These are phyloP conservation scores for Sebastes goodei DNA, from an alignment of 2,797 vertebrate genomes.

Conservation along the genomic window DNA sequence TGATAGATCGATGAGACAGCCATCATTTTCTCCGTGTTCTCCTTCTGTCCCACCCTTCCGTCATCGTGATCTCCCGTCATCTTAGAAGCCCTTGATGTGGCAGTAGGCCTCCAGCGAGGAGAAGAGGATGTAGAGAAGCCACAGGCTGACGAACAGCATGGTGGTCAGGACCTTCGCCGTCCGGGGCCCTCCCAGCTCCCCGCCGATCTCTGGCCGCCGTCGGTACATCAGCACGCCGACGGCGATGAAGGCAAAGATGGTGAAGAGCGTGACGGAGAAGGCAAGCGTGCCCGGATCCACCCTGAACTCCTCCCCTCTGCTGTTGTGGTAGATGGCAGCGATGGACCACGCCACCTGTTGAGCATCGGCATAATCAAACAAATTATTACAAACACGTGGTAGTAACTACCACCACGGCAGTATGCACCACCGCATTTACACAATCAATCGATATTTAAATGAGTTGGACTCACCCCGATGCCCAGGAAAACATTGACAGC, in stretches of 20 bases:
- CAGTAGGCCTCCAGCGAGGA: slow-evolving; percentile 99
- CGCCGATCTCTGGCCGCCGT: slow-evolving; percentile 95
- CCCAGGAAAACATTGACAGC: slow-evolving; percentile 99
- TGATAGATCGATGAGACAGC: slow-evolving; percentile 57
- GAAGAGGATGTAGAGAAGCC: slow-evolving; percentile 99
- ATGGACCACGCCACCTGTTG: slow-evolving; percentile 95
- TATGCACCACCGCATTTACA: neutral
- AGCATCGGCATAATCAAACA: slow-evolving; percentile 1
- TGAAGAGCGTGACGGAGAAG: slow-evolving; percentile 99
- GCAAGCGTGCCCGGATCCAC: slow-evolving; percentile 95
- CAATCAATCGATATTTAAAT: neutral
- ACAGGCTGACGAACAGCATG: slow-evolving; percentile 94
- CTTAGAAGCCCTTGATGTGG: slow-evolving; percentile 98
- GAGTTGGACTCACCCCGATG: slow-evolving; percentile 85
- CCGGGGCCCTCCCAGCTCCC: slow-evolving; percentile 98
- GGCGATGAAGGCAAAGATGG: slow-evolving; percentile 98
- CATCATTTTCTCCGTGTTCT: slow-evolving; percentile 40
- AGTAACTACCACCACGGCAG: neutral
- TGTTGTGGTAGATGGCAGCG: slow-evolving; percentile 94
- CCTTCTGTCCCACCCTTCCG: slow-evolving; percentile 37
- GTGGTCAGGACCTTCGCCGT: slow-evolving; percentile 95
- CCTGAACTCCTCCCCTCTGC: slow-evolving; percentile 86
- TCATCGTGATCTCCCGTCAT: slow-evolving; percentile 16
- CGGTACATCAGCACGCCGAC: slow-evolving; percentile 94
- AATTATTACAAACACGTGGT: neutral